These are phyloP conservation scores for Caenorhabditis parvicauda DNA, from an alignment of 2,888 invertebrate species.

Conservation along the genomic window DNA sequence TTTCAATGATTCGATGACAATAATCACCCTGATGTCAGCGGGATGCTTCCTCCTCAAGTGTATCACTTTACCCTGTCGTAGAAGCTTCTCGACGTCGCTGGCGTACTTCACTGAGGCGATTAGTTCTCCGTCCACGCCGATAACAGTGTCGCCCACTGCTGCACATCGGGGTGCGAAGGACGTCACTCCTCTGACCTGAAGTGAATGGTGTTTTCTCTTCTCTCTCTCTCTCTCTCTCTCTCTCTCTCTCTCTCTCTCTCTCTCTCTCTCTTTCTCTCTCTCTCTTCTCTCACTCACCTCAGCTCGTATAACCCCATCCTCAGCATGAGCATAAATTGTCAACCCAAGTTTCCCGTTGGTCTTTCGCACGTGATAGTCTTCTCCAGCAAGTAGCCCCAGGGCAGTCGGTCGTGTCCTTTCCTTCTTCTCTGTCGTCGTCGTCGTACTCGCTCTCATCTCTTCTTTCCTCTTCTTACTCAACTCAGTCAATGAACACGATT, in stretches of 20 bases:
- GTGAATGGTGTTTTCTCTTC: not conserved
- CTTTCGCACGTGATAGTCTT: constrained; percentile 38
- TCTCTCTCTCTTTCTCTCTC: no score
- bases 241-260: no score
- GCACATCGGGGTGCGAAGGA: constrained; percentile 34
- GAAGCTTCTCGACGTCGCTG: constrained; percentile 38
- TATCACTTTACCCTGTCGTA: constrained; percentile 37
- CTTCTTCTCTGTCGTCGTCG: not conserved
- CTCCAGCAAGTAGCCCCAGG: no score
- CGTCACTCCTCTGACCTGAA: constrained; percentile 38
- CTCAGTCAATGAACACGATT: constrained; percentile 18
- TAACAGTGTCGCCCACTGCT: constrained; percentile 35
- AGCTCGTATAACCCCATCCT: constrained; percentile 32
- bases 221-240: no score
- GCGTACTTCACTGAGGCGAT: constrained; percentile 33
- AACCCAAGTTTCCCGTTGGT: constrained; percentile 35
- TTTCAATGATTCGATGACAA: not conserved
- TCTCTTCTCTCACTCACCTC: constrained; percentile 29
- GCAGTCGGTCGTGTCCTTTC: no score
- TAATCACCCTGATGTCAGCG: constrained; percentile 1
- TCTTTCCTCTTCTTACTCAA: constrained; percentile 13
- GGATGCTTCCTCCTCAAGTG: constrained; percentile 24
- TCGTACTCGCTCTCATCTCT: not conserved
- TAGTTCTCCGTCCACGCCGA: constrained; percentile 37
- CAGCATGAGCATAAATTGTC: constrained; percentile 44